These are phyloP conservation scores for Hypothenemus hampei DNA, from an alignment of 1,140 invertebrate genomes.

Conservation along the genomic window DNA sequence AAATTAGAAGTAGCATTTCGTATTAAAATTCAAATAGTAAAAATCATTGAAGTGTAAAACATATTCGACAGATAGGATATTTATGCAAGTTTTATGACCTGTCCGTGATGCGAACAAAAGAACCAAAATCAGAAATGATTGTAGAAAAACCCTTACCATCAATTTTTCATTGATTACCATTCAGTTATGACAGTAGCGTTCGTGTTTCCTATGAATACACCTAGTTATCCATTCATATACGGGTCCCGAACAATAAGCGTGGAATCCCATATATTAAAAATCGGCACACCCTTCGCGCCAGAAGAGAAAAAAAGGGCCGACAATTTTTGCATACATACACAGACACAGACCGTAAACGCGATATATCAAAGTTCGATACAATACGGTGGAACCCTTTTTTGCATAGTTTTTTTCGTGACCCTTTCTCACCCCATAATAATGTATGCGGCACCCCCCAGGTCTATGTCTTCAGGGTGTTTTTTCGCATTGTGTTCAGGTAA, in stretches of 20 bases:
- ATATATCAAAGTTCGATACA: slow-evolving; percentile 40
- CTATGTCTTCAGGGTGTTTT: slow-evolving; percentile 46
- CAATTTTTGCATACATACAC: slow-evolving; percentile 43
- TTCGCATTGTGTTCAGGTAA: slow-evolving; percentile 43
- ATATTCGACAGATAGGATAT: slow-evolving; percentile 25
- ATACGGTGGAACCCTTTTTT: slow-evolving; percentile 46
- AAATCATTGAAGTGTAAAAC: slow-evolving; percentile 25
- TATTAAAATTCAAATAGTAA: background rate
- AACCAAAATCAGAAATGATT: slow-evolving; percentile 35
- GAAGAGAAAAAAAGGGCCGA: slow-evolving; percentile 25
- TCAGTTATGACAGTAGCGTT: slow-evolving; percentile 46
- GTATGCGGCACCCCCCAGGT: slow-evolving; percentile 40
- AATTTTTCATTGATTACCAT: slow-evolving; percentile 46
- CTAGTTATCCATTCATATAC: slow-evolving; percentile 47
- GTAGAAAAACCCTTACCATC: slow-evolving; percentile 37
- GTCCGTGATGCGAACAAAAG: slow-evolving; percentile 29
- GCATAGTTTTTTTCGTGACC: slow-evolving; percentile 44
- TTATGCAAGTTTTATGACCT: slow-evolving; percentile 38
- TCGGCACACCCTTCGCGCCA: slow-evolving; percentile 29
- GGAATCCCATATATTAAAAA: slow-evolving; percentile 42
- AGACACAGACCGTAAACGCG: no score
- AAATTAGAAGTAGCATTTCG: background rate
- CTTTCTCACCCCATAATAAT: slow-evolving; percentile 44
- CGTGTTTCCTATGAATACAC: slow-evolving; percentile 46
- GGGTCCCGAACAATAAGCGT: slow-evolving; percentile 39